Conservation (phyloP, 1,140 invertebrate genomes). For the Arctopsyche grandis region DNA sequence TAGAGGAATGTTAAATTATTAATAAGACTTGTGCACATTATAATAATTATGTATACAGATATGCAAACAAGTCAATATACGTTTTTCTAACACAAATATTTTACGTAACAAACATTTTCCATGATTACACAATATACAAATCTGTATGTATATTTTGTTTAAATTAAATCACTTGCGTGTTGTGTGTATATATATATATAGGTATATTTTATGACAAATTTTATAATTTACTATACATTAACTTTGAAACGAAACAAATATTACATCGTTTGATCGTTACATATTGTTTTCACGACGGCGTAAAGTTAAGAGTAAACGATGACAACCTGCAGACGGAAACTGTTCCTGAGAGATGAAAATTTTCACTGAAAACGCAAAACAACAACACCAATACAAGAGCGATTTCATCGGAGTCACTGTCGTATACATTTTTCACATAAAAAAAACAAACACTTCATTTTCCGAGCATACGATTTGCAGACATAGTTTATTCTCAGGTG, state of each 20-base stretch:
- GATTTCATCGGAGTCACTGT: too few relatives aligned
- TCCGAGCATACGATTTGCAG: too few relatives aligned
- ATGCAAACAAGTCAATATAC: slow-evolving; percentile 34
- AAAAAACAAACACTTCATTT: too few relatives aligned
- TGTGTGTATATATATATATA: background rate
- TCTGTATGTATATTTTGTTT: slow-evolving; percentile 32
- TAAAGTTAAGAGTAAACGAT: too few relatives aligned
- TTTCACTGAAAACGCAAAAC: too few relatives aligned
- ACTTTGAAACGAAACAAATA: slow-evolving; percentile 4
- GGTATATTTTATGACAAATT: background rate
- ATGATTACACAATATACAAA: slow-evolving; percentile 4
- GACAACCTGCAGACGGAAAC: too few relatives aligned
- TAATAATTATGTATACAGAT: background rate
- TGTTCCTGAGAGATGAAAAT: too few relatives aligned
- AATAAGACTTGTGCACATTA: slow-evolving; percentile 44
- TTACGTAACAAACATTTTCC: slow-evolving; percentile 29
- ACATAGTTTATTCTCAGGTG: too few relatives aligned
- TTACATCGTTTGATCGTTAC: background rate
- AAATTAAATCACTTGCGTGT: background rate
- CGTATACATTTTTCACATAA: too few relatives aligned
- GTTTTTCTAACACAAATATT: slow-evolving; percentile 44
- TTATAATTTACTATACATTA: too few relatives aligned
- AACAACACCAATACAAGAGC: too few relatives aligned
- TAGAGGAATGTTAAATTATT: slow-evolving; percentile 46
- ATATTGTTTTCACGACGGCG: too few relatives aligned